Conservation (phyloP, 2,888 invertebrate species). For the Drosophila borborema region DNA sequence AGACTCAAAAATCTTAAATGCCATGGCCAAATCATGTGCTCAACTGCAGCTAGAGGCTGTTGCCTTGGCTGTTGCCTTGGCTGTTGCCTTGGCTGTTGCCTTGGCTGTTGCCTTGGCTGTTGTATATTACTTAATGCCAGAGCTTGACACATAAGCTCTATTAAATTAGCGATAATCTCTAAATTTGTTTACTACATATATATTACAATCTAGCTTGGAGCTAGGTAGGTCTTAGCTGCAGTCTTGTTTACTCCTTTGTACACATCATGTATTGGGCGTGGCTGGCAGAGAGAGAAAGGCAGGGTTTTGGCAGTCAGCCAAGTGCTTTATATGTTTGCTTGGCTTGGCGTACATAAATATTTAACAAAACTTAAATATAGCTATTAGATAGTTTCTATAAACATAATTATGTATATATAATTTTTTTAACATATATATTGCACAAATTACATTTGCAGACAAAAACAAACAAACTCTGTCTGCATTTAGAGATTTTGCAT, state of each 20-base stretch:
- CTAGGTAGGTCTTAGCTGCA: constrained; percentile 7
- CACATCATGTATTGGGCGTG: not conserved
- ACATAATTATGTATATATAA: not conserved
- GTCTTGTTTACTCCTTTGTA: constrained; percentile 1
- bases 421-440: not conserved
- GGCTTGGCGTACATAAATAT: not conserved
- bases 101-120: not conserved
- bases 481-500: not conserved
- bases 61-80: not conserved
- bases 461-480: not conserved
- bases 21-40: not conserved
- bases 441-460: not conserved
- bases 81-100: too few species aligned
- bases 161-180: constrained; percentile 60
- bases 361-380: not conserved
- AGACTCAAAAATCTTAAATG: not conserved
- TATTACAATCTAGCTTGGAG: constrained; percentile 48
- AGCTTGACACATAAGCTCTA: constrained; percentile 16
- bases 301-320: constrained; percentile 39
- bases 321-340: constrained; percentile 21
- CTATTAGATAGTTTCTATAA: not conserved
- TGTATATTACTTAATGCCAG: not conserved
- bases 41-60: not conserved
- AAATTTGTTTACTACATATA: constrained; percentile 67
- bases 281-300: not conserved